Evolutionary conservation across 2,888 invertebrate genomes (phyloP).

Genomic region (Drosophila anceps): DNA sequence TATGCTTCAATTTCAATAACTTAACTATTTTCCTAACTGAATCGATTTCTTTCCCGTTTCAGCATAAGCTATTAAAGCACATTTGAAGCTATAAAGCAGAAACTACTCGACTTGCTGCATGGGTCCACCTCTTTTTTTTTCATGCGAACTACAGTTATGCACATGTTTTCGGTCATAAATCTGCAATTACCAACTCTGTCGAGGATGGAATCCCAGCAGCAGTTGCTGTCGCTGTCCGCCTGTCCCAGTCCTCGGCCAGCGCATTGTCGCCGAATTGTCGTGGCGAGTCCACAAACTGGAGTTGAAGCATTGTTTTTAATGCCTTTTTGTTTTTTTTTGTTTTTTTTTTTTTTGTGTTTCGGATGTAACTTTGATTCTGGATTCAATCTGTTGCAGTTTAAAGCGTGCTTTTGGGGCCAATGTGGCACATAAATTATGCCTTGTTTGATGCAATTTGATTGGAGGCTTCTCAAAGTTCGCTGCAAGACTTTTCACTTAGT

Average conservation of each 20-base stretch:
- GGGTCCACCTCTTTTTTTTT: neutral
- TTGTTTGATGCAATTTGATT: constrained; percentile 68
- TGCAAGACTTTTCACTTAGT: constrained; percentile 33
- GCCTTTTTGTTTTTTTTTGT: neutral
- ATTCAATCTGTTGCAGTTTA: constrained; percentile 58
- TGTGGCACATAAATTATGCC: constrained; percentile 72
- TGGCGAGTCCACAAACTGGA: constrained; percentile 17
- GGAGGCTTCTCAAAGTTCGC: constrained; percentile 44
- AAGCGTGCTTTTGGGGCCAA: constrained; percentile 39
- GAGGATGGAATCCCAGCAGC: neutral
- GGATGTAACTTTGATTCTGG: constrained; percentile 16
- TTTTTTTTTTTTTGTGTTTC: neutral
- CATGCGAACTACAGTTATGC: constrained; percentile 1
- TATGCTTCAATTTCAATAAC: too few relatives aligned
- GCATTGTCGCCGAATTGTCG: constrained; percentile 8
- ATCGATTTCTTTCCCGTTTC: too few relatives aligned
- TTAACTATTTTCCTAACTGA: neutral
- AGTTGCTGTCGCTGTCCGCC: neutral
- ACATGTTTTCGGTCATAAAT: constrained; percentile 12
- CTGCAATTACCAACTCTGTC: constrained; percentile 3
- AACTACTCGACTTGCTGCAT: neutral
- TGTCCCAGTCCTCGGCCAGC: neutral
- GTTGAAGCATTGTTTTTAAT: constrained; percentile 54
- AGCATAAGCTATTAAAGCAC: neutral
- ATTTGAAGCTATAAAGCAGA: neutral